Percentiles rank a stretch among this genome's conserved stretches.
Conservation (phyloP, 1,140 invertebrate species). For the Potamilus streckersoni region DNA sequence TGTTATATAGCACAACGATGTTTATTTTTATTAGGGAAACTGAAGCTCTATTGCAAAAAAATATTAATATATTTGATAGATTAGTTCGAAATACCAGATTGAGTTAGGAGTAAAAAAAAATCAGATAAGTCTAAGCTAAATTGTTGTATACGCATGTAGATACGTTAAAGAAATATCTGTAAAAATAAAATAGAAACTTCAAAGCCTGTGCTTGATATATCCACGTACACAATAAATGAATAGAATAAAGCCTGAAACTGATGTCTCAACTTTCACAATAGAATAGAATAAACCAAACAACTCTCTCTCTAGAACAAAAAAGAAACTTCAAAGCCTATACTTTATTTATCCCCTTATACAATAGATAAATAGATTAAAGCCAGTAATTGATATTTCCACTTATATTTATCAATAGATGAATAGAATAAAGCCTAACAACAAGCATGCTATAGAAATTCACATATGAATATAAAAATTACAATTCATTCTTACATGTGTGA, state of each 20-base stretch:
- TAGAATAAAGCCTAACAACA: too few relatives aligned
- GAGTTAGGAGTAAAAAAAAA: not conserved
- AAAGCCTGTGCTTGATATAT: not conserved
- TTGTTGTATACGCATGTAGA: not conserved
- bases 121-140: too few relatives aligned
- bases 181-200: not conserved
- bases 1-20: not conserved
- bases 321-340: too few relatives aligned
- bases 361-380: too few relatives aligned
- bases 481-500: not conserved
- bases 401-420: too few relatives aligned
- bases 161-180: not conserved
- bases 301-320: too few relatives aligned
- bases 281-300: too few relatives aligned
- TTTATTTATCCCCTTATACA: too few relatives aligned
- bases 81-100: not conserved
- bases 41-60: not conserved
- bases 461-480: too few relatives aligned
- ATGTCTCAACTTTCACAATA: too few relatives aligned
- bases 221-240: not conserved
- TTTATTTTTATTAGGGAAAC: not conserved
- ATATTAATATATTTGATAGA: too few relatives aligned
- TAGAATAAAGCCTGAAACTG: too few relatives aligned
- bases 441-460: not conserved
- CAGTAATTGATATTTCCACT: not conserved